Percentiles rank a stretch among this genome's conserved stretches.
These are phyloP conservation scores for Selenia dentaria DNA, from an alignment of 2,888 invertebrate genomes.

Conservation along the genomic window DNA sequence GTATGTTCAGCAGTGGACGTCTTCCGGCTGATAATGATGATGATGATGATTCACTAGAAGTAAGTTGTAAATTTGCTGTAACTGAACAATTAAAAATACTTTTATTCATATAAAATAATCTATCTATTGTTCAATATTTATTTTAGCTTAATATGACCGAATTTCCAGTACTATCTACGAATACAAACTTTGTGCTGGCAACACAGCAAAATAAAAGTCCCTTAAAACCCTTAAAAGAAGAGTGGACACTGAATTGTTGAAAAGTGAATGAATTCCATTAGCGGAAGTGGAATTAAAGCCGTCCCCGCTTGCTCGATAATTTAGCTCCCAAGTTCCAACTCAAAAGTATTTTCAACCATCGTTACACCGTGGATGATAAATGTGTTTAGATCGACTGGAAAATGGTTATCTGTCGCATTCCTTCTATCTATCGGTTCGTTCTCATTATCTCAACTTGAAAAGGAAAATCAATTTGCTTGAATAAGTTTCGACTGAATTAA, in stretches of 20 bases:
- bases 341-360: constrained; percentile 46
- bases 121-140: too few relatives aligned
- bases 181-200: too few relatives aligned
- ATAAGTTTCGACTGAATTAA: too few relatives aligned
- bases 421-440: constrained; percentile 3
- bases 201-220: constrained; percentile 17
- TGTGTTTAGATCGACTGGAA: constrained; percentile 40
- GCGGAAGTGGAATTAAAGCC: constrained; percentile 61
- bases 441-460: constrained; percentile 19
- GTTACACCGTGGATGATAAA: constrained; percentile 44
- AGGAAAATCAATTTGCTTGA: constrained; percentile 7
- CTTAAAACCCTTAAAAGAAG: constrained; percentile 49
- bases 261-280: constrained; percentile 70
- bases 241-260: constrained; percentile 62
- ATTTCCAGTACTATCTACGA: too few relatives aligned
- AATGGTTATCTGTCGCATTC: constrained; percentile 28
- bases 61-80: too few relatives aligned
- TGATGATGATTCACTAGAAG: too few relatives aligned
- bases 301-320: constrained; percentile 52
- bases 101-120: too few relatives aligned
- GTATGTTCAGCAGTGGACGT: too few relatives aligned
- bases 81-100: too few relatives aligned
- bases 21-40: too few relatives aligned
- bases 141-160: too few relatives aligned
- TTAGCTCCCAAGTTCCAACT: constrained; percentile 38